Evolutionary conservation across 2,888 invertebrate genomes (phyloP), one percentile per base, ranked within the genome.

Genomic region (Macaria liturata): DNA sequence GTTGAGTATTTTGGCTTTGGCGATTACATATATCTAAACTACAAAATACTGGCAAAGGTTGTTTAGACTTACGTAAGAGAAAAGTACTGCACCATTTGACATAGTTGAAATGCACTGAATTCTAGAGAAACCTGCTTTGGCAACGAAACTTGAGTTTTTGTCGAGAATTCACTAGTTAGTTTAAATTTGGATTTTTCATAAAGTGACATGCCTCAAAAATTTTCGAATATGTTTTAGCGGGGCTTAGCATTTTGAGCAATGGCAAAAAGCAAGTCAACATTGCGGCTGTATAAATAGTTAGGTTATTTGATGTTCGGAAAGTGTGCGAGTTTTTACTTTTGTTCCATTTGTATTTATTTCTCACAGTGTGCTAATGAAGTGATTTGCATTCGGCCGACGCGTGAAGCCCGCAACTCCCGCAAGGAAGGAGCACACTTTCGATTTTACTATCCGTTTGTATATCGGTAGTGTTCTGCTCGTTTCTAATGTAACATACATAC

Each of bases 371-470:
- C 44, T 58, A 60, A 64, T 63, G 52, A 60, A 60, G 54, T 48
- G 44, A 42, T 60, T 63, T 54, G 46, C 45, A 62, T 56, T 62
- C 61, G 30, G 40, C 9, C 8, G 44, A 40, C 48, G 44, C 52
- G 43, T 49, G 46, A 32, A 9, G 43, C 9, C 8, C 32, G 20
- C 43, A 40, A 34, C 32, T 9, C 43, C 4, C 6, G 32, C 9
- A 7, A 0, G 43, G 9, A 39, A 43, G 32, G 49, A 69, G 67
- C 69, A 67, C 65, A 75, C 76, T 77, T 75, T 78, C 74, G 69
- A 67, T 75, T 76, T 66, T 64, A 62, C 56, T 61, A 55, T 61
- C 51, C 61, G 37, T 49, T 51, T 49, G 57, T 61, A 46, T 51
- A 56, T 61, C 43, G 56, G 52, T 57, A 46, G 51, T 49, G 52